Evolutionary conservation across 2,888 invertebrate genomes (phyloP), one percentile per base, ranked within the genome.

Genomic region (Leptopterna dolabrata): DNA sequence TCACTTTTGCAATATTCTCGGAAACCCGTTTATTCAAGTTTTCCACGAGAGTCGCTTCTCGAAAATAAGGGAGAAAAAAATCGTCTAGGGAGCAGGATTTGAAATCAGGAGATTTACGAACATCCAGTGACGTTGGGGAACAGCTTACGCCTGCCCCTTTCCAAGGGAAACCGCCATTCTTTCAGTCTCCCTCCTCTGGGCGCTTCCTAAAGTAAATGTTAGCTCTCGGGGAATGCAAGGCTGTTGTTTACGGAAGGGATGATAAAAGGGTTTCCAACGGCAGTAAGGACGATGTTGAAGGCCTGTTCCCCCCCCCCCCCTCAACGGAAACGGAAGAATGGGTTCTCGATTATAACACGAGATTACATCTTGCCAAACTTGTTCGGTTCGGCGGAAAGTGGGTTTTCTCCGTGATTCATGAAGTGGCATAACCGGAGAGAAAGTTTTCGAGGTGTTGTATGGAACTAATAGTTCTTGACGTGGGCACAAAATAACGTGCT

Each of bases 221-320:
- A 63, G 63, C 63, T 63, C 63, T 19, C 63, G 63, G 63, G 7
- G 63, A 63, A 63, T 63, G 63, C 63, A 24, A 63, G 63, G 3
- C 63, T 63, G 63, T 63, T 63, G 63, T 63, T 63, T 63, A 63
- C 63, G 63, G 24, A 63, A 63, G 63, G 63, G 63, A 63, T 63
- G 63, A 63, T 63, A 63, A 63, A 24, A 24, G 24, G 63, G 63
- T 63, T 63, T 63, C 63, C 63, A n/a, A n/a, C 19, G 19, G 63
- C 36, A 24, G 63, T 24, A 63, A 24, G 63, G 63, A 63, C 63
- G 63, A 24, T 55, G 63, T 24, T 24, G 63, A 24, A 13, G 27
- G 19, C 51, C 27, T 63, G 63, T 24, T 24, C 9, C 7, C 19
- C 24, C 13, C 24, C 19, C 9, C 7, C 11, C 24, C 27, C 63